Evolutionary conservation across 2,797 vertebrate genomes (phyloP), one percentile per base, ranked within the genome.

Genomic region (Diplodus puntazzo): DNA sequence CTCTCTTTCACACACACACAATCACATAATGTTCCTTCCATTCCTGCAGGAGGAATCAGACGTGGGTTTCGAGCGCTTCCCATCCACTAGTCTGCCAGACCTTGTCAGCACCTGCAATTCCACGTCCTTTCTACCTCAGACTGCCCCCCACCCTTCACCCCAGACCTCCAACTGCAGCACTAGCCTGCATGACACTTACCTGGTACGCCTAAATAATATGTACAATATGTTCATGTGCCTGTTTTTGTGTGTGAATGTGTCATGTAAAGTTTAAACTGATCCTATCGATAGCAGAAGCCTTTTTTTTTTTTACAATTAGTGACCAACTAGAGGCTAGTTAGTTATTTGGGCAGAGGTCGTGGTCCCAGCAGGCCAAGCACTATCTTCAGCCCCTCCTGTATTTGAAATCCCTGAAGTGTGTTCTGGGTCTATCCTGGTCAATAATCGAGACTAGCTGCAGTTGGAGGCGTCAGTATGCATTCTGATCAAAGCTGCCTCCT

Each of bases 31-130:
- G 14, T 43, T 18, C 45, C 55, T 43, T 11, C 11, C 17, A 6
- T 75, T 17, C 48, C 83, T 71, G 17, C 87, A 99, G 98, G 97
- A 97, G 78, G 95, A 93, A 82, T 95, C 96, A 4, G 95, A 97
- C 12, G 96, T 96, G n/a, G 96, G 97, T 82, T 96, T 97, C 65
- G 95, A 97, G 83, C 96, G 94, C 80, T 96, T 97, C 73, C 96
- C 98, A 1, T 97, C 96, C 46, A 97, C 96, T 91, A 99, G 98
- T 89, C 92, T 99, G 82, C 97, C 97, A 6, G 98, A 99, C 88
- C 92, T 99, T 74, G 94, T 97, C 88, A 98, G 96, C 90, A 96
- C 94, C 65, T 97, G 96, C 66, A 84, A 90, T n/a, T 92, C 93
- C 39, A 94, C 93, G n/a, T 96, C 94, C 90, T 88, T 85, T 20